These are phyloP conservation scores for Rhincodon typus DNA, from an alignment of 2,797 vertebrate genomes.

Conservation along the genomic window DNA sequence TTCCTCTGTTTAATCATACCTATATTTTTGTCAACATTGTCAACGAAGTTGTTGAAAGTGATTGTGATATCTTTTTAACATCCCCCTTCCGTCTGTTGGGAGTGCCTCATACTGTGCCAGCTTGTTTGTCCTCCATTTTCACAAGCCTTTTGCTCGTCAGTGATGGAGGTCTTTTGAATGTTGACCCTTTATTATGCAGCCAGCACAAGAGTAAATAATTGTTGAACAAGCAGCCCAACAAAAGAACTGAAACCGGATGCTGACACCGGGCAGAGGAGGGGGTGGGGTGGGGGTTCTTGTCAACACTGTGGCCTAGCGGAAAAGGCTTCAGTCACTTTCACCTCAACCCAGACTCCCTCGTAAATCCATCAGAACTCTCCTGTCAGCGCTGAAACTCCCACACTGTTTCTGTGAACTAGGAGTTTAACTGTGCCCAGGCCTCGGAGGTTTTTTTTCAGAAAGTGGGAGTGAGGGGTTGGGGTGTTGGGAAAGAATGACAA, in stretches of 20 bases:
- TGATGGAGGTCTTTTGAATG: constrained; percentile 48
- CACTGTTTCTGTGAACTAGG: not conserved
- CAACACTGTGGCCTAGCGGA: constrained; percentile 42
- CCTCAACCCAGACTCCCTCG: not conserved
- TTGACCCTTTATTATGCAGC: constrained; percentile 53
- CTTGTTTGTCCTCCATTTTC: not conserved
- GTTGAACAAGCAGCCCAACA: constrained; percentile 63
- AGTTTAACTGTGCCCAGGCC: not conserved
- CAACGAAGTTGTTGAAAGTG: not conserved
- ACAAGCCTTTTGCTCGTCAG: constrained; percentile 39
- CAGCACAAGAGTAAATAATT: constrained; percentile 66
- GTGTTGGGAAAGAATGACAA: not conserved
- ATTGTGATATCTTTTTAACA: not conserved
- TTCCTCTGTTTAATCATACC: not conserved
- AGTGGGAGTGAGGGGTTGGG: not conserved
- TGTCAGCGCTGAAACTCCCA: not conserved
- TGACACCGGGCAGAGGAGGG: constrained; percentile 47
- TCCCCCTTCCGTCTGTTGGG: not conserved
- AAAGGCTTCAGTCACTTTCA: not conserved
- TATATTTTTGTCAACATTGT: not conserved
- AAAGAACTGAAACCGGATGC: constrained; percentile 56
- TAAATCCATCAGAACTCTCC: constrained; percentile 19
- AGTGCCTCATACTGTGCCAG: not conserved
- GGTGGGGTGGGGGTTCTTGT: constrained; percentile 44
- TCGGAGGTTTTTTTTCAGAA: not conserved